Evolutionary conservation across 2,113 vertebrate genomes (phyloP), one percentile per base, ranked within the genome.

Genomic region (Microcebus jonahi): DNA sequence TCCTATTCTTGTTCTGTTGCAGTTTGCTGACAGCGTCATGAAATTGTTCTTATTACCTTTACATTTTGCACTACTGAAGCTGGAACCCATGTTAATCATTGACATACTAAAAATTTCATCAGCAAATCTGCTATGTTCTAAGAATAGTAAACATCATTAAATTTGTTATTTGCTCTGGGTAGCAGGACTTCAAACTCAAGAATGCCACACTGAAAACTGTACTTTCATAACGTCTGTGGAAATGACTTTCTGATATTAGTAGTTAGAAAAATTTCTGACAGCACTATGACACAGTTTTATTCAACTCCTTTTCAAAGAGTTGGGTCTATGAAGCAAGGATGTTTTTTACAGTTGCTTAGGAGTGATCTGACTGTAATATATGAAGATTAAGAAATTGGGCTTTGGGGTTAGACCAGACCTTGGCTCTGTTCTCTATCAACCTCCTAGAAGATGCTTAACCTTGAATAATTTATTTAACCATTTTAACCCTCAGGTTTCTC

Each of bases 391-490:
- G 53, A 82, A 65, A 65, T 25, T 71, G 80, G 55, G 36, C 27
- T 92, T 92, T 61, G 42, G 53, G 18, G 48, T 81, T 88, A 81
- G 90, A 65, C 1, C 1, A 71, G 75, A 92, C 8, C 7, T 94
- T 97, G 88, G 65, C 80, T 96, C 34, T 70, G 25, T 76, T 96
- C 55, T 88, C 31, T 82, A n/a, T 88, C 34, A 75, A 90, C 50
- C 34, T 48, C 53, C 71, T 90, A 93, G 90, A n/a, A 95, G 18
- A 77, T 97, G 36, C 34, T 88, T 97, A 97, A 96, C 93, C 88
- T 95, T 97, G 91, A 95, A 82, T 34, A 92, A 93, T 97, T 85
- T 96, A 95, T 96, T 95, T 96, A 95, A 97, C 85, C 73, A 89
- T 31, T 85, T 20, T 83, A 93, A 85, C 91, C 77, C 36, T 97